Percentiles rank a stretch among this genome's conserved stretches.
phyloP scores from a whole-genome alignment of 2,888 invertebrate species.

The Drosophila affinis region DNA sequence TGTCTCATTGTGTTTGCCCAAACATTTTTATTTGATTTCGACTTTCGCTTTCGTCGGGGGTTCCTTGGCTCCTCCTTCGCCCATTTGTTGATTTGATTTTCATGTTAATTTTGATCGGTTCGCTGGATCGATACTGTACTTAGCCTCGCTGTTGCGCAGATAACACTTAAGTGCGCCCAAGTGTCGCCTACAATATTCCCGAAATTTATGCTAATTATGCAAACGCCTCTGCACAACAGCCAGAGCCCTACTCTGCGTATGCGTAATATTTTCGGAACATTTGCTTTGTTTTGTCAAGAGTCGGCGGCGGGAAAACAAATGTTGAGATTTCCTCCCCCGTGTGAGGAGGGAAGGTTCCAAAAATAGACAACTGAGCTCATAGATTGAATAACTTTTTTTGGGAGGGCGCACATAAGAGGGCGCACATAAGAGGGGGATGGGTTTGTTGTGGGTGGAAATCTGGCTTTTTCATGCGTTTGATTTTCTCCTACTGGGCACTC shows the following conservation, averaged over 20 bases:
- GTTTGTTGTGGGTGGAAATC: conserved; percentile 6
- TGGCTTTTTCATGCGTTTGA: conserved; percentile 12
- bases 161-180: conserved; percentile 49
- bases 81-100: conserved; percentile 69
- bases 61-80: neutral
- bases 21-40: conserved; percentile 62
- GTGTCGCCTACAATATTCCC: conserved; percentile 63
- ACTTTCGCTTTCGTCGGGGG: conserved; percentile 15
- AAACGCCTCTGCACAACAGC: conserved; percentile 40
- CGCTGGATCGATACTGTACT: conserved; percentile 62
- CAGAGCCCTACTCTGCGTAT: conserved; percentile 51
- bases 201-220: conserved; percentile 72
- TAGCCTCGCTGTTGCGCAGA: conserved; percentile 12
- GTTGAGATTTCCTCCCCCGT: conserved; percentile 25
- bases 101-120: conserved; percentile 67
- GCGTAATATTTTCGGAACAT: conserved; percentile 57
- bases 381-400: conserved; percentile 3
- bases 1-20: conserved; percentile 38
- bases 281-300: conserved; percentile 18
- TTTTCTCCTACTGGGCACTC: conserved; percentile 11
- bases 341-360: conserved; percentile 2
- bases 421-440: no score
- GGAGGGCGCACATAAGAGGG: neutral
- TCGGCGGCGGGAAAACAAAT: conserved; percentile 2
- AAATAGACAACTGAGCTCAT: conserved; percentile 42